phyloP scores from a whole-genome alignment of 2,113 vertebrate genomes.

The Phocoena sinus region DNA sequence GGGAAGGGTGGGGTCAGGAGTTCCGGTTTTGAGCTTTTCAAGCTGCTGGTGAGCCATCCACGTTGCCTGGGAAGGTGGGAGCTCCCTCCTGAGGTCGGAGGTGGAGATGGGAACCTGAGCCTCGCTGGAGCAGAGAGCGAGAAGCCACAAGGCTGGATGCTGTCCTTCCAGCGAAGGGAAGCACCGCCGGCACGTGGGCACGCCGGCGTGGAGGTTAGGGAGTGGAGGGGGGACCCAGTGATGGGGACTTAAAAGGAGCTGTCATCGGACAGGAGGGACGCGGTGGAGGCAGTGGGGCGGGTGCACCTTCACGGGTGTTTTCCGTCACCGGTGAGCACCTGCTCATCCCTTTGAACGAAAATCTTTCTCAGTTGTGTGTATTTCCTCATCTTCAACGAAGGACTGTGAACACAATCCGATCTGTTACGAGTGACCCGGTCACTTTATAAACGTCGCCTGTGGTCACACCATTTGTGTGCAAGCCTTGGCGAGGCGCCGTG shows the following conservation, averaged over 20 bases:
- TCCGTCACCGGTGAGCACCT: background rate
- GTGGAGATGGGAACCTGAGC: background rate
- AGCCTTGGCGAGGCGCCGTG: fast-evolving
- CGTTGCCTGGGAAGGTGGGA: background rate
- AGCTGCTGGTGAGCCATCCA: background rate
- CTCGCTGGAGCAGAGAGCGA: background rate
- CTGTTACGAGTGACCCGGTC: background rate
- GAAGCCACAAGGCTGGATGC: background rate
- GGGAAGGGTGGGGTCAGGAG: background rate
- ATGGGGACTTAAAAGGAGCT: background rate
- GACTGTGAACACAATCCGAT: background rate
- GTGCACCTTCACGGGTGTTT: background rate
- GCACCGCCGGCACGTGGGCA: background rate
- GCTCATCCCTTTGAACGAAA: background rate
- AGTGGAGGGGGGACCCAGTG: background rate
- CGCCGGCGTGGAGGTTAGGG: fast-evolving
- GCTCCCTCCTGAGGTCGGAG: background rate
- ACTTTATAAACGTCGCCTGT: background rate
- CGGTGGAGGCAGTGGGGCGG: fast-evolving
- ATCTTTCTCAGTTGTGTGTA: background rate
- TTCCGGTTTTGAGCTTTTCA: background rate
- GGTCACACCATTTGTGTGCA: too few relatives aligned
- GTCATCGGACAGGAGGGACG: background rate
- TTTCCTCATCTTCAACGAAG: background rate
- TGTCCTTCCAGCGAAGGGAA: background rate